Percentiles rank a stretch among this genome's conserved stretches.
Evolutionary conservation across 1,140 invertebrate species (phyloP).

Genomic region (Eurytemora carolleeae): DNA sequence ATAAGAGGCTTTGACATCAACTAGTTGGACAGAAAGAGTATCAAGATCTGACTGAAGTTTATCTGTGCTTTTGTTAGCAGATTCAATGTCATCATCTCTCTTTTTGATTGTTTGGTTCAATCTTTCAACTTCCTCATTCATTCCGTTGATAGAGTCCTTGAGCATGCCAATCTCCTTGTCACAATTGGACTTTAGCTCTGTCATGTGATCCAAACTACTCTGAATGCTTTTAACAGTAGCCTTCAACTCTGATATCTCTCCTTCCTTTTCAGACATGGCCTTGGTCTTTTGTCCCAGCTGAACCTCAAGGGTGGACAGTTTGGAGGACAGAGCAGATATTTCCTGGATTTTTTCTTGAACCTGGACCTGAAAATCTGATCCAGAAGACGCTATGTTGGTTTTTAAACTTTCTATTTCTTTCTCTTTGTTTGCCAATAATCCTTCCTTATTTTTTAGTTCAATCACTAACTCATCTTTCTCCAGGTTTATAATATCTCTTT

Average conservation of each 20-base stretch:
- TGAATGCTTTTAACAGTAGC: too few species aligned
- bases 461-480: neutral
- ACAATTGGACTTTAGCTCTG: too few species aligned
- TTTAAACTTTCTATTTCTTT: conserved; percentile 1
- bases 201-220: too few species aligned
- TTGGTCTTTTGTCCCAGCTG: too few species aligned
- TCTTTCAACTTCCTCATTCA: conserved; percentile 1
- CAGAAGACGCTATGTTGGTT: neutral
- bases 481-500: neutral
- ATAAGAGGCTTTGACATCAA: neutral
- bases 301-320: neutral
- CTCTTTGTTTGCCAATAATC: neutral
- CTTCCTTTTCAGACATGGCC: too few species aligned
- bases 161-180: neutral
- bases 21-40: too few species aligned
- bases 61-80: neutral
- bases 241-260: too few species aligned
- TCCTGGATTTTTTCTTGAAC: neutral
- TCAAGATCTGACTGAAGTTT: conserved; percentile 9
- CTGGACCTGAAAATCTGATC: neutral
- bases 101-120: neutral
- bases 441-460: conserved; percentile 6
- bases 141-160: neutral
- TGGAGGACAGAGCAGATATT: neutral
- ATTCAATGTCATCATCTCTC: neutral